Evolutionary conservation across 2,888 invertebrate genomes (phyloP), one percentile per base, ranked within the genome.

Genomic region (Marasmarcha lunaedactyla): DNA sequence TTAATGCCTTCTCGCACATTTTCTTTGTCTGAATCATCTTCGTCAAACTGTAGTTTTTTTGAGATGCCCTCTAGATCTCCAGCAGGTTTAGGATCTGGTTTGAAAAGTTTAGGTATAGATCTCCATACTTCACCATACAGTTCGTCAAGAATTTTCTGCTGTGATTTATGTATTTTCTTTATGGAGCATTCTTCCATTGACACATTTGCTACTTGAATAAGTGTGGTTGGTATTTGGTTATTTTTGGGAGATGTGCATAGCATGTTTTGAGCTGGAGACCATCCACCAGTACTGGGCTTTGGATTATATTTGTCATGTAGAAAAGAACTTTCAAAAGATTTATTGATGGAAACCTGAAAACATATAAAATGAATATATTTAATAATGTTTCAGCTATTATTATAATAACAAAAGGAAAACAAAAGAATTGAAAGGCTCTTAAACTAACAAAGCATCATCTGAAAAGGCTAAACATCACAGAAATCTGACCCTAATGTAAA

Each of bases 61-160:
- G 73, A 57, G 1, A 72, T 50, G 1, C 57, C 60, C 26, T 71
- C 54, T 26, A 58, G 55, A 27, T 68, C 60, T 2, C 65, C 56
- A 46, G 61, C 58, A 34, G 66, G 69, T 0, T 61, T 55, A 15
- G 59, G 52, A 36, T 67, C 49, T 0, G 64, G 66, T 55, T 79
- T 79, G 11, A 83, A 74, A 36, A 84, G 52, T 3, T 60, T 63
- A 1, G 84, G 81, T 39, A 83, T 84, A 1, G 78, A 71, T 49
- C 85, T 84, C 87, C 87, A 87, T 6, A 63, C 57, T 35, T 77
- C 68, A n/a, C 87, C 87, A 15, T 87, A 87, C 1, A 87, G 52
- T 42, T 86, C 85, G 13, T 72, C 83, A 0, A 81, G 56, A 30
- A 81, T 41, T 57, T 79, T 81, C 42, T 69, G 72, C 36, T 83